A percentile compares a stretch with the other conserved stretches of the same genome.
phyloP scores from a whole-genome alignment of 2,888 invertebrate species.

The Hypomecis atomaria region DNA sequence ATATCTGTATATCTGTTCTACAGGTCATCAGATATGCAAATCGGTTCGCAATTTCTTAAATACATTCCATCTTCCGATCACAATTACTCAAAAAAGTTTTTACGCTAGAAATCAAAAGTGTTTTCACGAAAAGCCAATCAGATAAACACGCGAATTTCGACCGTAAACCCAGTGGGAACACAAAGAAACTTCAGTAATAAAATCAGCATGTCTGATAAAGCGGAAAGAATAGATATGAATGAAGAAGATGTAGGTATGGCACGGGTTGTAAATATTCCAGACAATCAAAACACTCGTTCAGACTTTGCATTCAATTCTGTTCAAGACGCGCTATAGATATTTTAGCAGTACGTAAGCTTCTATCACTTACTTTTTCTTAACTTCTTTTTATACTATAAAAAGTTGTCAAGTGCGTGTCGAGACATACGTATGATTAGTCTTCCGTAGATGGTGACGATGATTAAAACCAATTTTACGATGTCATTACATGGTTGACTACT shows the following conservation, averaged over 20 bases:
- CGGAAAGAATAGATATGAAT: slow-evolving; percentile 28
- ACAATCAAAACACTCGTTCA: slow-evolving; percentile 24
- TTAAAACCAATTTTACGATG: too few relatives aligned
- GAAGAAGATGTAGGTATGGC: slow-evolving; percentile 25
- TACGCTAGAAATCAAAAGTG: background rate
- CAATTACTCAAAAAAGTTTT: too few relatives aligned
- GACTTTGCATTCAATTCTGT: slow-evolving; percentile 27
- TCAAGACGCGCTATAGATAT: background rate
- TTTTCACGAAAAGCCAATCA: slow-evolving; percentile 22
- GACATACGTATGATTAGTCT: too few relatives aligned
- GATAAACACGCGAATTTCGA: slow-evolving; percentile 17
- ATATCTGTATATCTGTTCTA: too few relatives aligned
- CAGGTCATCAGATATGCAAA: too few relatives aligned
- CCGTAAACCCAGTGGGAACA: slow-evolving; percentile 15
- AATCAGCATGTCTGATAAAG: slow-evolving; percentile 35
- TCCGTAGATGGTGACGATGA: too few relatives aligned
- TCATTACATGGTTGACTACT: too few relatives aligned
- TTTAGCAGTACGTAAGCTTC: background rate
- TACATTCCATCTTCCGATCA: too few relatives aligned
- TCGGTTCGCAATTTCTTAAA: too few relatives aligned
- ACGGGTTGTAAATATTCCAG: slow-evolving; percentile 19
- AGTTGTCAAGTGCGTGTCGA: too few relatives aligned
- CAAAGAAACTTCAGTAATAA: slow-evolving; percentile 33
- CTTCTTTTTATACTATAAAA: too few relatives aligned
- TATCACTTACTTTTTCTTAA: too few relatives aligned